Base-by-base conservation (phyloP, 2,797 vertebrate species). In the Phoxinus dragarum region DNA sequence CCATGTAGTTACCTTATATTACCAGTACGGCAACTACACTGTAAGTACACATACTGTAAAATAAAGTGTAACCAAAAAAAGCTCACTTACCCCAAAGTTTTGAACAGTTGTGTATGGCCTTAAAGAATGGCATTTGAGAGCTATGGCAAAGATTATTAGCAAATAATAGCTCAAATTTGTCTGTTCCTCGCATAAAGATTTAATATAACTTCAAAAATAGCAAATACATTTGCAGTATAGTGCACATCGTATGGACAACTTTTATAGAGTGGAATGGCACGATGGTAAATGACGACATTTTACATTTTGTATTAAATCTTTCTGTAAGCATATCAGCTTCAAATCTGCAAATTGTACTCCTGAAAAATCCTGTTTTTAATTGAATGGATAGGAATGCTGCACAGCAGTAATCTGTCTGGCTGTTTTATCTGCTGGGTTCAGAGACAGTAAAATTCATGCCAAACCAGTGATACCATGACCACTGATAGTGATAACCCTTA, bases 401-500 rank as follows among this genome's bases (percentile, higher is more conserved):
- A 67, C 34, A 4, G 34, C 44, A 16, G 10, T 42, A 54, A 54
- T 54, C 61, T 74, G 40, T 73, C 54, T 40, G 44, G 5, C 23
- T 31, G 23, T 84, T 84, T 49, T 68, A 67, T 84, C 82, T 52
- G 64, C 34, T 23, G 47, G 38, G 44, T n/a, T 64, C 56, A 71
- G 42, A 66, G 17, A 54, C 40, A 69, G 11, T 38, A 11, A 54
- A 27, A 21, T 69, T 19, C 27, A 42, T 71, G 78, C 72, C 66
- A 78, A 77, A n/a, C 11, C 42, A 49, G 47, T 17, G 47, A 49
- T 49, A 49, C 47, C 47, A 49, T 49, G 47, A 49, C 47, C 47
- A 49, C 78, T 78, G 34, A 81, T 72, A 86, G 40, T 81, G 81
- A 86, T 56, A 80, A 75, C 27, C 8, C 56, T 59, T 82, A 79